Evolutionary conservation across 2,888 invertebrate species (phyloP), one percentile per base, ranked within the genome.

Genomic region (Stenodera caucasica): DNA sequence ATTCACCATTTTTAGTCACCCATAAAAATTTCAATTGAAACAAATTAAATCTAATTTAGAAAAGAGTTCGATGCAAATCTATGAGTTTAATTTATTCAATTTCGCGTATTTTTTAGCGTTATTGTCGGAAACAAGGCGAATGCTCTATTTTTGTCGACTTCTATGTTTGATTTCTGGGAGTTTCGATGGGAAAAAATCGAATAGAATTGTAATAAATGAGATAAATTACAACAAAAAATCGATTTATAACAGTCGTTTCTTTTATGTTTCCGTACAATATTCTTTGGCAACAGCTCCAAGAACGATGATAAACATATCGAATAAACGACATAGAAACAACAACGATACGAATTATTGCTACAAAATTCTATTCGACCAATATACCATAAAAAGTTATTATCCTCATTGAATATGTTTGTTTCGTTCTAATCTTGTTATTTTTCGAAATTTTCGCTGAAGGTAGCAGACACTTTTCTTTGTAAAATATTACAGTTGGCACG

Each of bases 401-500:
- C 26, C 37, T 55, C 49, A 55, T 59, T 45, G 55, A 45, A 49
- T 49, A 58, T 58, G 58, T 58, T 58, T 54, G 54, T 49, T 53
- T 37, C 35, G 30, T 54, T 54, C 9, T 50, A 37, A 11, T 49
- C 54, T 55, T 54, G 1, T 32, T 7, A 2, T 32, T 9, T 32
- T 32, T 3, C 12, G 11, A 32, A 35, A 35, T 35, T 6, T 14
- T 6, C 1, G 26, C 26, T 26, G 3, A 26, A 26, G 26, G 7
- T 26, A 26, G 26, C 26, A 26, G 7, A 26, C 26, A 26, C n/a
- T n/a, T n/a, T n/a, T n/a, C n/a, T n/a, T n/a, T n/a, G n/a, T n/a
- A n/a, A n/a, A n/a, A n/a, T n/a, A n/a, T n/a, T n/a, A n/a, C n/a
- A n/a, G 7, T 6, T 5, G 26, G 26, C 26, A 26, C 26, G 7